Base-by-base conservation (phyloP, 2,888 invertebrate genomes). In the Gisinianus flammeolus region DNA sequence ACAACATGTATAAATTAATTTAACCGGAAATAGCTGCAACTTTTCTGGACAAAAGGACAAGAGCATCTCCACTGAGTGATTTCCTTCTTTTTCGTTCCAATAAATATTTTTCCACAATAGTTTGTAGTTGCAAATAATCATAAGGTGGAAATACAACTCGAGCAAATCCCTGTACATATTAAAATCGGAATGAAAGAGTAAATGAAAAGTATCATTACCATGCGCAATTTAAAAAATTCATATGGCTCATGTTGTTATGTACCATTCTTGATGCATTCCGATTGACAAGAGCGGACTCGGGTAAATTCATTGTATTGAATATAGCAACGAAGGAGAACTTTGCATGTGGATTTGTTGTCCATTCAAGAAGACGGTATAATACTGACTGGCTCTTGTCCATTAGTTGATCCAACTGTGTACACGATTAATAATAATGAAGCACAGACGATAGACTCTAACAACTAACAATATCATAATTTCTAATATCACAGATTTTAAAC, bases 301-400 rank as follows among this genome's bases (percentile, higher is more conserved):
- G 98, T 82, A 99, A 89, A 89, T 99, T 98, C 95, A 98, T 96
- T 0, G 99, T 98, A 88, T 99, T 99, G 62, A 98, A 98, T 79
- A 99, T 97, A 1, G 98, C 96, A 0, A 99, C 90, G 0, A 99
- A 95, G 1, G 96, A 91, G 58, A 99, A 90, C 72, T 91, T 90
- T 0, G 95, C 92, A 0, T 90, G 88, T 44, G 91, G 89, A 86
- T 93, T 92, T 0, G 93, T 91, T 0, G 98, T 95, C 98, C 98
- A 99, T 87, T 99, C 98, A 87, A 99, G 91, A 80, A 99, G 90
- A 87, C 96, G 97, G 88, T 99, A 99, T 56, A 99, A 91, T 0
- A 98, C 96, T 87, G 97, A 95, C 88, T 98, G 98, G 0, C 96
- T 92, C 74, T 93, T 91, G 12, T 95, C 97, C 88, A 96, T 96